Percentiles rank a stretch among this genome's conserved stretches.
Conservation (phyloP, 2,797 vertebrate genomes). For the Oreochromis grahami region DNA sequence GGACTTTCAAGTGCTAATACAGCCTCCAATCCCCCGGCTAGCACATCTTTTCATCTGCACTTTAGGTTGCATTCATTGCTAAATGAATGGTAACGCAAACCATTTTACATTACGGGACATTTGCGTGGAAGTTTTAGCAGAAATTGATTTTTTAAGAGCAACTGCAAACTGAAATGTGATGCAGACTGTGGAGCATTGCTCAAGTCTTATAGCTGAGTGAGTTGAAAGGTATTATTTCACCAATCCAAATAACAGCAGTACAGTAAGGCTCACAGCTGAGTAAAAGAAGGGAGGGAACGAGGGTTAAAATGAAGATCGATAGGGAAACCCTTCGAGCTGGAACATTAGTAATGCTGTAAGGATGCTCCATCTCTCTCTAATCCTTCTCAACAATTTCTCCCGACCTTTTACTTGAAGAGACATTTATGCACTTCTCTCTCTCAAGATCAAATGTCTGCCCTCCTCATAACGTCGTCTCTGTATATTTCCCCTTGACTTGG, state of each 20-base stretch:
- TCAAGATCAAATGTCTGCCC: constrained; percentile 54
- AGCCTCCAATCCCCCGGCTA: not conserved
- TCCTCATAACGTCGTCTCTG: constrained; percentile 18
- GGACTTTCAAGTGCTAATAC: constrained; percentile 34
- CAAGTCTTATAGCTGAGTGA: not conserved
- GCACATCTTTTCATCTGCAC: constrained; percentile 23
- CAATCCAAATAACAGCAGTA: not conserved
- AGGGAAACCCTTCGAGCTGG: constrained; percentile 7
- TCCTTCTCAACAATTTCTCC: constrained; percentile 31
- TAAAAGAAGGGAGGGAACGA: not conserved
- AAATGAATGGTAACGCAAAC: constrained; percentile 30
- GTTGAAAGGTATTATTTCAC: not conserved
- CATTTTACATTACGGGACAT: not conserved
- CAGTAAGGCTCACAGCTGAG: not conserved
- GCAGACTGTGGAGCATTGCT: not conserved
- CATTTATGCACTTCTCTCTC: constrained; percentile 45
- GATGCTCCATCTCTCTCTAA: constrained; percentile 29
- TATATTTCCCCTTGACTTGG: constrained; percentile 21
- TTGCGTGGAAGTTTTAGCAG: not conserved
- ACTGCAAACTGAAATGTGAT: not conserved
- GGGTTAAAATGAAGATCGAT: constrained; percentile 33
- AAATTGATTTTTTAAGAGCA: not conserved
- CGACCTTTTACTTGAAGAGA: constrained; percentile 62
- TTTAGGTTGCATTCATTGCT: constrained; percentile 29
- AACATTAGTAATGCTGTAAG: constrained; percentile 44